Evolutionary conservation across 1,140 invertebrate genomes (phyloP).

Genomic region (Leptestheria dahalacensis): DNA sequence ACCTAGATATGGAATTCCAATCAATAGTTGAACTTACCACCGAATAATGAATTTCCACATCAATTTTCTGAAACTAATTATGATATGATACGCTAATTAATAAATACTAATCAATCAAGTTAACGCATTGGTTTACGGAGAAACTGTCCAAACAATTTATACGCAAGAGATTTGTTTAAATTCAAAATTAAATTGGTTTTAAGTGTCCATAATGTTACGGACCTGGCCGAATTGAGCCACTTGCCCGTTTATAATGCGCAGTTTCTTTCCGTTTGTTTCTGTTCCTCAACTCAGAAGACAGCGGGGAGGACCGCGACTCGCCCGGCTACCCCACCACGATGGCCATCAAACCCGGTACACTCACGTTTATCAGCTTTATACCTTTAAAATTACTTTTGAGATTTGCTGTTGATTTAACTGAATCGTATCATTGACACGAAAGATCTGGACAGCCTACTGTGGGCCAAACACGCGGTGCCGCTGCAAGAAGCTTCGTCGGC

Average conservation of each 20-base stretch:
- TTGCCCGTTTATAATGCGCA: slow-evolving; percentile 24
- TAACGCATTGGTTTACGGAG: no score
- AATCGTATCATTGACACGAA: no score
- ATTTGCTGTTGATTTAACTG: no score
- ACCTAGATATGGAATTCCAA: not conserved
- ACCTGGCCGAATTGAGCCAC: not conserved
- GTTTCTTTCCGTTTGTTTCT: slow-evolving; percentile 65
- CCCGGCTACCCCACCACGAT: slow-evolving; percentile 32
- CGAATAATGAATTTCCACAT: not conserved
- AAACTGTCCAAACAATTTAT: no score
- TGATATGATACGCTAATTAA: no score
- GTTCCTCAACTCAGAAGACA: slow-evolving; percentile 56
- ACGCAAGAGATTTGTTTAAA: not conserved
- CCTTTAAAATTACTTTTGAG: not conserved
- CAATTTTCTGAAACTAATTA: no score
- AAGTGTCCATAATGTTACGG: not conserved
- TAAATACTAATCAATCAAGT: no score
- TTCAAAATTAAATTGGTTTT: not conserved
- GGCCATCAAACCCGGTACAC: slow-evolving; percentile 19
- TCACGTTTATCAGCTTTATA: not conserved
- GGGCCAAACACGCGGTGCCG: slow-evolving; percentile 2
- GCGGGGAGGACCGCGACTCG: slow-evolving; percentile 29
- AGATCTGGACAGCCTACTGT: slow-evolving; percentile 11
- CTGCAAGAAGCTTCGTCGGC: not conserved
- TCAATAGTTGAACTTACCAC: not conserved